Base-by-base conservation (phyloP, 2,888 invertebrate species). In the Oasisia sp. region DNA sequence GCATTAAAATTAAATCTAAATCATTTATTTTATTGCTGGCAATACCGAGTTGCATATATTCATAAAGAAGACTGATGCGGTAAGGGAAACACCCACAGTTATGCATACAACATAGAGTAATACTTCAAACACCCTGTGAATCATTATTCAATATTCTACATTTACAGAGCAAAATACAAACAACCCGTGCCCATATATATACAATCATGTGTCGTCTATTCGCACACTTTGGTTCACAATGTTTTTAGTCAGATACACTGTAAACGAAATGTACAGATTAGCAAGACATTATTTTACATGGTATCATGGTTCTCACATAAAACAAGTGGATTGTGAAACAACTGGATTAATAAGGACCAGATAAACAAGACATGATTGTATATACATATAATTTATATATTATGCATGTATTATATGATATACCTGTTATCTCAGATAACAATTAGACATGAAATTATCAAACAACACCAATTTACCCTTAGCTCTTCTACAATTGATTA, bases 141-240 rank as follows among this genome's bases (percentile, higher is more conserved):
- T 74, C n/a, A n/a, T 74, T 74, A 74, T 74, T 74, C 74, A 74
- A 74, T 74, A 74, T 74, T 74, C 74, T 27, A 74, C 19, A 74
- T 74, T 27, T 74, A 74, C 74, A 74, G 7, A 74, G 19, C 74
- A 74, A 74, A 74, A 74, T 74, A 19, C 5, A 74, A 74, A n/a
- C 74, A 74, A 74, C 9, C 50, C 27, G 74, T 74, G 4, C 74
- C 74, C n/a, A 74, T 19, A 4, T 38, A 38, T 38, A 38, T 38
- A 38, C 38, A 38, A 38, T 38, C 38, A n/a, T n/a, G 38, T 38
- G 38, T 38, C 38, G 38, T 38, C 38, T 38, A 38, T 38, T 4
- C 38, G 4, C 38, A 38, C 38, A 38, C 38, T n/a, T n/a, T 38
- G 38, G 38, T 38, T 38, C 38, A 1, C 38, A 38, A 38, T 38